Evolutionary conservation across 2,888 invertebrate species (phyloP).

Genomic region (Leucania comma): DNA sequence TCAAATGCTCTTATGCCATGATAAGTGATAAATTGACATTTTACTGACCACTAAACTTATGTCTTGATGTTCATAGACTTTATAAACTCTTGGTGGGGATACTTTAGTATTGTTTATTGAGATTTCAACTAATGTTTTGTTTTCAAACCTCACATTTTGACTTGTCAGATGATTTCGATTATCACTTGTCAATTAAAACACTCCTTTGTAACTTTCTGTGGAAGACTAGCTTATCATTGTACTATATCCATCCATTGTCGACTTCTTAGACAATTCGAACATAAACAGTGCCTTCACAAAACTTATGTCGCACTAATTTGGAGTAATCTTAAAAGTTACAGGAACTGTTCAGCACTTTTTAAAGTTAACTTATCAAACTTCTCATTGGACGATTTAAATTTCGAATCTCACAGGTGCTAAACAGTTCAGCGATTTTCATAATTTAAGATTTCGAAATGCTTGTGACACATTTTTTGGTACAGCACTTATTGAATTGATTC

Average conservation of each 20-base stretch:
- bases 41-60: not conserved
- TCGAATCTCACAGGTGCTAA: too few relatives aligned
- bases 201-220: conserved; percentile 11
- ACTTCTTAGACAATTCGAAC: conserved; percentile 10
- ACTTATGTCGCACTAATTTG: not conserved
- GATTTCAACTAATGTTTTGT: not conserved
- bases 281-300: conserved; percentile 11
- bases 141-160: not conserved
- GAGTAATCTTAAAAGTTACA: not conserved
- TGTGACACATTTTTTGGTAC: not conserved
- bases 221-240: conserved; percentile 59
- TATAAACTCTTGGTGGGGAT: not conserved
- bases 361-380: too few relatives aligned
- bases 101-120: not conserved
- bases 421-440: too few relatives aligned
- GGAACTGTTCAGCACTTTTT: too few relatives aligned
- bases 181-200: conserved; percentile 43
- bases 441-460: not conserved
- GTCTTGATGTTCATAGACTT: not conserved
- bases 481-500: not conserved
- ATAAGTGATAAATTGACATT: conserved; percentile 49
- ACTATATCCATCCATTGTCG: conserved; percentile 37
- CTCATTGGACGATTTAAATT: too few relatives aligned
- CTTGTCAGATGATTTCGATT: conserved; percentile 24
- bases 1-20: conserved; percentile 19